A percentile compares a stretch with the other conserved stretches of the same genome.
Conservation (phyloP, 2,888 invertebrate species). For the Nemoura dubitans region DNA sequence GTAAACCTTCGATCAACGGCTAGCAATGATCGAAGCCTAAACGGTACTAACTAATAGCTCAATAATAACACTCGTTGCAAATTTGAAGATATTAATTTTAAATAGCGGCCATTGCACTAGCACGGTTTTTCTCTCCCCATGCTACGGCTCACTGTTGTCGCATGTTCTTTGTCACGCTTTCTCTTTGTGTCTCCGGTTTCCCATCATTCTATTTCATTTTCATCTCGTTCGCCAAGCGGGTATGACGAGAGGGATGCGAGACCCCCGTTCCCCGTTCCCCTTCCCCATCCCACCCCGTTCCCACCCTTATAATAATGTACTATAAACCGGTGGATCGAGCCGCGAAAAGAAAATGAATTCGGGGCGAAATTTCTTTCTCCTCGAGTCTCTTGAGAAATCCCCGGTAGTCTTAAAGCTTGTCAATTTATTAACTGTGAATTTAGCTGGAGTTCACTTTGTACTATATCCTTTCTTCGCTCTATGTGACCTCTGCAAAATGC, state of each 20-base stretch:
- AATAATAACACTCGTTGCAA: too few relatives aligned
- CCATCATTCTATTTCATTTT: background rate
- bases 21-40: too few relatives aligned
- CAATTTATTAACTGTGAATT: background rate
- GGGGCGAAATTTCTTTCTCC: background rate
- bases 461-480: too few relatives aligned
- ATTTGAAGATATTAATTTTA: too few relatives aligned
- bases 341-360: background rate
- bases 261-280: too few relatives aligned
- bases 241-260: background rate
- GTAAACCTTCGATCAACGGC: too few relatives aligned
- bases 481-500: too few relatives aligned
- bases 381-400: background rate
- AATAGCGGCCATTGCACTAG: too few relatives aligned
- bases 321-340: too few relatives aligned
- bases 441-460: background rate
- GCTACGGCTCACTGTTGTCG: background rate
- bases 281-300: too few relatives aligned
- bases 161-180: background rate
- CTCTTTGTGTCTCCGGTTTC: background rate
- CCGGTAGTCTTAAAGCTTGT: background rate
- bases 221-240: background rate
- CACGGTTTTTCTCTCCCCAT: too few relatives aligned
- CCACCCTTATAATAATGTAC: background rate
- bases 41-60: too few relatives aligned